Conservation (phyloP, 2,888 invertebrate species). For the Platyscelio sp. region DNA sequence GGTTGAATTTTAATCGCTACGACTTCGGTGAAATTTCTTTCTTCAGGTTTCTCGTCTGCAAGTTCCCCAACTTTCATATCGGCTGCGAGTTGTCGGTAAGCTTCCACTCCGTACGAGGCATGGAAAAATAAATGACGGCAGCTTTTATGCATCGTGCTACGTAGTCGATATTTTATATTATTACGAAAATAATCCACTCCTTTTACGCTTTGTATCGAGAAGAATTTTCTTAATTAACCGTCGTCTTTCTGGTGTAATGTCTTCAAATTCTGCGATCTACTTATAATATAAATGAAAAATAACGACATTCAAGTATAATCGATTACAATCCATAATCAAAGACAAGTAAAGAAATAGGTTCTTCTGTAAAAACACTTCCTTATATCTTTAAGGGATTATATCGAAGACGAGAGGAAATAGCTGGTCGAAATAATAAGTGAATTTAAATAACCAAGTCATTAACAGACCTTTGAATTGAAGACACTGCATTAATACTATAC, state of each 20-base stretch:
- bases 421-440: no score
- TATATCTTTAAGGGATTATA: no score
- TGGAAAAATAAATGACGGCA: constrained; percentile 32
- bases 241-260: not conserved
- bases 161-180: constrained; percentile 64
- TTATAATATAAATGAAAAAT: not conserved
- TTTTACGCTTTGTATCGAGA: constrained; percentile 33
- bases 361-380: no score
- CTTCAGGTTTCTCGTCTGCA: constrained; percentile 49
- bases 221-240: constrained; percentile 39
- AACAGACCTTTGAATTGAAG: no score
- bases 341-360: no score
- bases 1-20: constrained; percentile 77
- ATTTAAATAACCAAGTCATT: no score
- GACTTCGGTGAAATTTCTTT: constrained; percentile 66
- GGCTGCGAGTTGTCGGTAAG: constrained; percentile 45
- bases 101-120: not conserved
- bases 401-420: no score
- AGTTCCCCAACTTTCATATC: constrained; percentile 67
- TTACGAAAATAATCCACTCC: constrained; percentile 59
- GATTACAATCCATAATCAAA: no score
- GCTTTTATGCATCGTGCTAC: constrained; percentile 51
- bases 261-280: not conserved
- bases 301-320: no score
- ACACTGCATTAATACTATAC: no score